Conservation (phyloP, 2,113 vertebrate genomes). For the Chloropsis hardwickii region DNA sequence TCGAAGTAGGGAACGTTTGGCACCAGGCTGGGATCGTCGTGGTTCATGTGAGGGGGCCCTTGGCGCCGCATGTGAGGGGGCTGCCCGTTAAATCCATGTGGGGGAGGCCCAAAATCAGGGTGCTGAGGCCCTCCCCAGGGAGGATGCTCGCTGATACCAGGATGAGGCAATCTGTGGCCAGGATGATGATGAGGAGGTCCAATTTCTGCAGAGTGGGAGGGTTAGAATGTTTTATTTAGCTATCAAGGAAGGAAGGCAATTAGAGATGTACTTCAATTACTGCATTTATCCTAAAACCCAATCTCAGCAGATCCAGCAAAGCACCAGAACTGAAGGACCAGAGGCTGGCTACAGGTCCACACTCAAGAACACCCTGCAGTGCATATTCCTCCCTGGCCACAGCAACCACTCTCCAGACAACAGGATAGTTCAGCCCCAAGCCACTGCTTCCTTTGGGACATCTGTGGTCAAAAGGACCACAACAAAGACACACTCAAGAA, state of each 20-base stretch:
- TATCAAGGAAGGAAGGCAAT: background rate
- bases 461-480: background rate
- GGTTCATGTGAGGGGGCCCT: conserved; percentile 86
- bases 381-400: background rate
- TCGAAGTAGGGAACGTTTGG: conserved; percentile 98
- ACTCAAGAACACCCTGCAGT: rapidly evolving
- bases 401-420: background rate
- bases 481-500: background rate
- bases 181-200: conserved; percentile 96
- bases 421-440: background rate
- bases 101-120: conserved; percentile 89
- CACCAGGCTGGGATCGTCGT: conserved; percentile 93
- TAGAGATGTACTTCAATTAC: background rate
- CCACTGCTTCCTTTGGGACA: background rate
- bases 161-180: conserved; percentile 90
- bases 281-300: background rate
- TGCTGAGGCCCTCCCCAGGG: conserved; percentile 93
- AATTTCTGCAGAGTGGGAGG: conserved; percentile 77
- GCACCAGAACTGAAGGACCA: background rate
- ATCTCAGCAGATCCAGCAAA: background rate
- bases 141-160: conserved; percentile 89
- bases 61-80: conserved; percentile 91
- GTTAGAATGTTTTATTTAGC: background rate
- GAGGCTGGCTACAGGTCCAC: background rate
- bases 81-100: conserved; percentile 94